A percentile compares a stretch with the other conserved stretches of the same genome.
phyloP scores from a whole-genome alignment of 2,888 invertebrate genomes.

The Rotaria sp. region DNA sequence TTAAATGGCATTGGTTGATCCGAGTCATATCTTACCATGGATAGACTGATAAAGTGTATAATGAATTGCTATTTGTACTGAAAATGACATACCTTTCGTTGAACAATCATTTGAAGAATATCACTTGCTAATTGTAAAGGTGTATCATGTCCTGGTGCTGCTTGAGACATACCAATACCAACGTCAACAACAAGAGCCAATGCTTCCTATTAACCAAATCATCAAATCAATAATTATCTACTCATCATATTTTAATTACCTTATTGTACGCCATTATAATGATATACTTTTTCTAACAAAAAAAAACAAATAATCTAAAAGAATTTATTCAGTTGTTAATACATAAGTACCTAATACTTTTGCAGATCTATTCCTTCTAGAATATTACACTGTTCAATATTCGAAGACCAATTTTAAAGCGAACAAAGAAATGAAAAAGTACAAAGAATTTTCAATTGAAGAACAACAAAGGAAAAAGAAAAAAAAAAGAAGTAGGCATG shows the following conservation, averaged over 20 bases:
- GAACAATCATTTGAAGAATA: constrained; percentile 63
- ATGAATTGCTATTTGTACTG: neutral
- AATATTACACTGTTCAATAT: neutral
- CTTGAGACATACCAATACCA: neutral
- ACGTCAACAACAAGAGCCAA: neutral
- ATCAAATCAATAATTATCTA: neutral
- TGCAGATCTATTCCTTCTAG: neutral
- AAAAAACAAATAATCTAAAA: neutral
- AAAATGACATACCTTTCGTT: constrained; percentile 60
- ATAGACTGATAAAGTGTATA: constrained; percentile 22
- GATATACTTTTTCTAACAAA: constrained; percentile 62
- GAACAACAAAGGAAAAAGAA: neutral
- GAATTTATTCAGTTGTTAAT: neutral
- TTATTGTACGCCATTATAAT: neutral
- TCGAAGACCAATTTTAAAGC: neutral
- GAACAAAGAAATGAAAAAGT: neutral
- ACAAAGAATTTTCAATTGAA: neutral
- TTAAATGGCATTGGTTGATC: too few species aligned
- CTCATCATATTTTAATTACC: neutral
- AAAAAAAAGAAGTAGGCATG: too few species aligned
- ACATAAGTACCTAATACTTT: neutral
- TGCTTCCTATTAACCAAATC: neutral
- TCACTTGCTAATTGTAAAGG: constrained; percentile 59
- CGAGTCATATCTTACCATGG: neutral
- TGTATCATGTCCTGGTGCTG: neutral